These are phyloP conservation scores for Elaphurus davidianus DNA, from an alignment of 2,113 vertebrate species.

Conservation along the genomic window DNA sequence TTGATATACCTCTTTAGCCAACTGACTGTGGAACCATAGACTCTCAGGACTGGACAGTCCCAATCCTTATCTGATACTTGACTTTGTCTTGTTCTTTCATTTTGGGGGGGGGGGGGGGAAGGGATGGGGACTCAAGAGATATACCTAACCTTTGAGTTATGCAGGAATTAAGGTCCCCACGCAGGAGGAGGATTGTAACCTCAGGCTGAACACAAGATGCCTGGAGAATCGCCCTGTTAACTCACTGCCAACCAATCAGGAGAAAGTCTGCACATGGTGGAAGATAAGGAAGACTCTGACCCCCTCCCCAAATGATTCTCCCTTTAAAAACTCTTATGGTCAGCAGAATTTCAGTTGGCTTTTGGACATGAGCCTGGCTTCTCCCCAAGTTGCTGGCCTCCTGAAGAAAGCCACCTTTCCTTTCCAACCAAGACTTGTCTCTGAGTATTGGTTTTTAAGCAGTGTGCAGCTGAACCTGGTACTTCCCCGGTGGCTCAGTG, in stretches of 20 bases:
- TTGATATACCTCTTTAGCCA: neutral
- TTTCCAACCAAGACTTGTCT: neutral
- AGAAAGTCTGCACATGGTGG: neutral
- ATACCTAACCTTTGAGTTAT: neutral
- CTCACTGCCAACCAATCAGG: neutral
- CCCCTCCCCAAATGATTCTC: neutral
- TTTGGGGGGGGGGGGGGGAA: accelerated
- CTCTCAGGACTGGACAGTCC: neutral
- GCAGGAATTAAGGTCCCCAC: neutral
- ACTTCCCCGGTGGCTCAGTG: too few species aligned
- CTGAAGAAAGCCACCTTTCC: neutral
- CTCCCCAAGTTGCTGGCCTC: neutral
- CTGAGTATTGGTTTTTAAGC: neutral
- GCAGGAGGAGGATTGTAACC: neutral
- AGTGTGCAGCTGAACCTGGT: neutral
- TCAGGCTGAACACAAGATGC: neutral
- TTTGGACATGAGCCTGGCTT: neutral
- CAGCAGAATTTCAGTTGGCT: neutral
- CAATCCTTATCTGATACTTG: neutral
- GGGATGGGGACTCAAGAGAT: neutral
- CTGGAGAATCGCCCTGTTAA: neutral
- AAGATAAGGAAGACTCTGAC: neutral
- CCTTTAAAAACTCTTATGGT: neutral
- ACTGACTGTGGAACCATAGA: neutral
- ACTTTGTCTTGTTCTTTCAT: neutral